Base-by-base conservation (phyloP, 2,797 vertebrate genomes). In the Molothrus aeneus region DNA sequence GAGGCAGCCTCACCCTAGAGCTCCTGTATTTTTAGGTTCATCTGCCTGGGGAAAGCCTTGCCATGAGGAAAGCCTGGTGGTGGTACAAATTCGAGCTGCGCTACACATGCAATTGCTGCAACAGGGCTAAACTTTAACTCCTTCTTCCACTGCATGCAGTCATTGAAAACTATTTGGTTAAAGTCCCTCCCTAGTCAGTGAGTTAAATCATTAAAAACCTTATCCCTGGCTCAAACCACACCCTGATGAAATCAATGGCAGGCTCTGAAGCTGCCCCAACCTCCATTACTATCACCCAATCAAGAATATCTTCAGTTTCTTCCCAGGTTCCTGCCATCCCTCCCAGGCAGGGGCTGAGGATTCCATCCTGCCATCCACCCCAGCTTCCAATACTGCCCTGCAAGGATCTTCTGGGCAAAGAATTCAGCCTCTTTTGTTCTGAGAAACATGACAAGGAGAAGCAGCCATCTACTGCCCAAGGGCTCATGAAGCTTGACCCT, bases 71-170 rank as follows among this genome's bases (percentile, higher is more conserved):
- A 86, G 71, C 83, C 86, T 90, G 77, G 64, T 92, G 71, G 90
- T 77, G 61, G 80, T 84, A 86, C 14, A 13, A 91, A 73, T 79
- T 64, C 16, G 20, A 89, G 79, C 80, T 83, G 78, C 61, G 17
- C 56, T 90, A 70, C 31, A 80, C 32, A 90, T 26, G 66, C 80
- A 81, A 84, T 57, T 56, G 48, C 86, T 88, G 71, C 90, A 80
- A 42, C 54, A 65, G n/a, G 50, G 75, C 83, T 94, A 65, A 86
- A 93, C 65, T 92, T 97, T 93, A 96, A 95, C 96, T 94, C 96
- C 80, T 93, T 95, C 92, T 80, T 85, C 34, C 53, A 53, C 64
- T 5, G 0, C 50, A 60, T 0, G 0, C 19, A 64, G 31, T 8
- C 82, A 43, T 26, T 53, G 48, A 42, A 73, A 92, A 50, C 53